Evolutionary conservation across 2,888 invertebrate species (phyloP), one percentile per base, ranked within the genome.

Genomic region (Mellilla xanthometata): DNA sequence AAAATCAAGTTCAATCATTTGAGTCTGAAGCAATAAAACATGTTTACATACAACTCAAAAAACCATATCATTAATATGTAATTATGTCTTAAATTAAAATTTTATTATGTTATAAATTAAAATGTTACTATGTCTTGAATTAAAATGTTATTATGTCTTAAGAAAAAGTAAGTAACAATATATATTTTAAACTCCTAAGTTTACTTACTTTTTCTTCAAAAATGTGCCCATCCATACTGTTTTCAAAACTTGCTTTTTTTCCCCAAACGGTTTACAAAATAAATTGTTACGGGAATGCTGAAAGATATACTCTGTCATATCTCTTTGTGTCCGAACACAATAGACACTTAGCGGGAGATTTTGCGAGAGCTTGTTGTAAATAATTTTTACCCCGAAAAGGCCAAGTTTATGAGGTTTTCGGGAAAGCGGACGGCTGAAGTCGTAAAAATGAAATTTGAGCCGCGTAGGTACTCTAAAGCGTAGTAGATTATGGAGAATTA

Each of bases 251-350:
- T 4, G 12, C 15, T 24, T 9, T 26, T 39, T 39, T 31, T 30
- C 11, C 27, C 15, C 22, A 41, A 47, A 54, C 27, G 35, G 43
- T 49, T 49, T 44, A 32, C 30, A 41, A 33, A 45, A 49, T 49
- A 49, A 49, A 49, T 49, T 38, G 35, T 19, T 24, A 49, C 40
- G 10, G 33, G 38, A 48, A 34, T 40, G 28, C 49, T 49, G 44
- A 51, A 51, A 70, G 64, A 73, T 69, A 65, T 61, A 58, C 68
- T 45, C 66, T 60, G 72, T 71, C 68, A 73, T 62, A 52, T 60
- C 58, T 70, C 72, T 76, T 81, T 81, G 76, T 80, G 54, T 46
- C 56, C 42, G 45, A 51, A 58, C 61, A 79, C 75, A 81, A 78
- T 76, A 65, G 72, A 71, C 62, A 69, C 71, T 76, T 72, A 65